Evolutionary conservation across 2,888 invertebrate genomes (phyloP).

Genomic region (Blera fallax): DNA sequence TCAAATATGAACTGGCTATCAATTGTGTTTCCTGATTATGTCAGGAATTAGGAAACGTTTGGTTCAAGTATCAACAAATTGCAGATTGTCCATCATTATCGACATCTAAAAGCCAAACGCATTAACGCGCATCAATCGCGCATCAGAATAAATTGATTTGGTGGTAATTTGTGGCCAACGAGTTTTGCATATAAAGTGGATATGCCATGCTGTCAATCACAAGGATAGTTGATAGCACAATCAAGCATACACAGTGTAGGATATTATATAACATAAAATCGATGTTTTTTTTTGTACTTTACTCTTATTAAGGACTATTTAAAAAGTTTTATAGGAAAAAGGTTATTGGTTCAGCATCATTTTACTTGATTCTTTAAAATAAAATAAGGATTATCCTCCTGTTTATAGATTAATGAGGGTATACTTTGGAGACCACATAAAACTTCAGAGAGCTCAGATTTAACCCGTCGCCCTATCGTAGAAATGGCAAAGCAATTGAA

Average conservation of each 20-base stretch:
- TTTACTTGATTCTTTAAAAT: neutral
- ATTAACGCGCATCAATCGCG: constrained; percentile 24
- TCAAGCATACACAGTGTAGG: neutral
- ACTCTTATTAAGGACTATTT: neutral
- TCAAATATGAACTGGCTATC: neutral
- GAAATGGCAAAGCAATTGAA: constrained; percentile 19
- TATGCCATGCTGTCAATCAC: constrained; percentile 13
- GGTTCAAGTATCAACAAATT: constrained; percentile 21
- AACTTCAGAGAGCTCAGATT: neutral
- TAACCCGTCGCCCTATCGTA: neutral
- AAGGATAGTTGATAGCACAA: neutral
- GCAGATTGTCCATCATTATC: constrained; percentile 31
- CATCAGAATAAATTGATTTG: constrained; percentile 47
- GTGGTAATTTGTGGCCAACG: constrained; percentile 44
- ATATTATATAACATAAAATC: neutral
- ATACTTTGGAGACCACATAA: neutral
- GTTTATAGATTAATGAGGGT: constrained; percentile 32
- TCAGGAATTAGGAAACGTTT: constrained; percentile 11
- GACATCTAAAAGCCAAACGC: constrained; percentile 36
- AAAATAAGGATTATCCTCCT: neutral
- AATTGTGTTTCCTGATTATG: constrained; percentile 7
- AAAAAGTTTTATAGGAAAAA: neutral
- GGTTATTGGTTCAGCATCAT: neutral
- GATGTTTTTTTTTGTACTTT: no score
- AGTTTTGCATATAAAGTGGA: constrained; percentile 55